These are phyloP conservation scores for Eupeodes corollae DNA, from an alignment of 1,140 invertebrate species.

Conservation along the genomic window DNA sequence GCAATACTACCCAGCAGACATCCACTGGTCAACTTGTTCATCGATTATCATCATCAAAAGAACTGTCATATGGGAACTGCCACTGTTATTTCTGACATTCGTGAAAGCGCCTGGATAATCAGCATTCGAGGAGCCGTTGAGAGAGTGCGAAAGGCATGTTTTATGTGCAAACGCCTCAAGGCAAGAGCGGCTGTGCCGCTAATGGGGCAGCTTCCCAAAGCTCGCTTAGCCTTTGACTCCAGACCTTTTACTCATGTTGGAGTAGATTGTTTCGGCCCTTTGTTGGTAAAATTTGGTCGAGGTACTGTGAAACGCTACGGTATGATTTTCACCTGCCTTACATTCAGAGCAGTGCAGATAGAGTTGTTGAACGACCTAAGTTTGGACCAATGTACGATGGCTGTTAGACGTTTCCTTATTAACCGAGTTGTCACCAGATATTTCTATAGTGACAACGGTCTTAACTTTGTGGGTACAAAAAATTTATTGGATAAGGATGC, in stretches of 20 bases:
- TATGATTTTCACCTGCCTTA: constrained; percentile 24
- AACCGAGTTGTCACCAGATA: constrained; percentile 6
- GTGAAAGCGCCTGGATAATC: constrained; percentile 11
- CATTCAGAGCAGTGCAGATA: constrained; percentile 15
- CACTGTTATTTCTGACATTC: background rate
- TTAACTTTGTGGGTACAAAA: constrained; percentile 22
- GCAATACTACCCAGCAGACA: background rate
- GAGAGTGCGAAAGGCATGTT: background rate
- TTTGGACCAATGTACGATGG: constrained; percentile 16
- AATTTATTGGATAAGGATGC: constrained; percentile 10
- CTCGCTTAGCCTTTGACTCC: constrained; percentile 10
- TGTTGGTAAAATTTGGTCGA: constrained; percentile 16
- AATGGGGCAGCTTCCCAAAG: constrained; percentile 10
- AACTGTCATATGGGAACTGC: background rate
- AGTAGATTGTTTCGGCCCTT: constrained; percentile 18
- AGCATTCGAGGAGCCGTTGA: constrained; percentile 3
- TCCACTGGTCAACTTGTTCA: background rate
- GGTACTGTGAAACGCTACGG: constrained; percentile 25
- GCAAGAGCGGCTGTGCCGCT: constrained; percentile 5
- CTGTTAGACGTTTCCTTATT: constrained; percentile 15
- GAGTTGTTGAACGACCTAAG: constrained; percentile 14
- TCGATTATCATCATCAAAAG: background rate
- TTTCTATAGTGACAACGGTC: constrained; percentile 23
- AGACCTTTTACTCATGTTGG: constrained; percentile 11
- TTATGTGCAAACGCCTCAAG: background rate